Base-by-base conservation (phyloP, 2,888 invertebrate species). In the Gasteruption jaculator region DNA sequence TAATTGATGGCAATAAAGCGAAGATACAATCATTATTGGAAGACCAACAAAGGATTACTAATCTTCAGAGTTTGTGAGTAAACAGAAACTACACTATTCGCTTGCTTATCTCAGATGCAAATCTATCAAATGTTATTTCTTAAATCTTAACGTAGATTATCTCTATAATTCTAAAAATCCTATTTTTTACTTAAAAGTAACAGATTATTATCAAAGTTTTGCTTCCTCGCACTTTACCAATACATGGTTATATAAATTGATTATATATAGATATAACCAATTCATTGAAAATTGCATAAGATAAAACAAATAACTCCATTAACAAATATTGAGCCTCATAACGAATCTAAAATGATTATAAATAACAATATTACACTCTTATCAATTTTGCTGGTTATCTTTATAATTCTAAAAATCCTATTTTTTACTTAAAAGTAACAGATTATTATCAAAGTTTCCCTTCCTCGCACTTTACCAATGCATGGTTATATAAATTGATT, bases 1-100 rank as follows among this genome's bases (percentile, higher is more conserved):
- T 66, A 14, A 34, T 57, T 14, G 36, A 31, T 2, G 56, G 61
- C 30, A 67, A 62, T 40, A 46, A 47, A 27, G 46, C 41, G 12
- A 56, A 55, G 19, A 56, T 53, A 32, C 43, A 55, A 44, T 25
- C 31, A 6, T 41, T 60, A 30, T 27, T 63, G 10, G 56, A 60
- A 26, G 43, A 38, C 3, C 26, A 30, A 11, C 29, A 50, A 6
- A 44, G 43, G 34, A 47, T 58, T 7, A 12, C 39, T 7, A 43
- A 39, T 14, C 36, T 55, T 20, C 14, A 41, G 25, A n/a, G 16
- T 4, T 37, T 50, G 60, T 60, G 46, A 50, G 58, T 56, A 37
- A 8, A 10, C 8, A 14, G 8, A 16, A 38, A n/a, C n/a, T 35
- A n/a, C 26, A 21, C 18, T 12, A 19, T 38, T 5, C 5, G 20